Base-by-base conservation (phyloP, 1,140 invertebrate species). In the Cyphomyrmex costatus region DNA sequence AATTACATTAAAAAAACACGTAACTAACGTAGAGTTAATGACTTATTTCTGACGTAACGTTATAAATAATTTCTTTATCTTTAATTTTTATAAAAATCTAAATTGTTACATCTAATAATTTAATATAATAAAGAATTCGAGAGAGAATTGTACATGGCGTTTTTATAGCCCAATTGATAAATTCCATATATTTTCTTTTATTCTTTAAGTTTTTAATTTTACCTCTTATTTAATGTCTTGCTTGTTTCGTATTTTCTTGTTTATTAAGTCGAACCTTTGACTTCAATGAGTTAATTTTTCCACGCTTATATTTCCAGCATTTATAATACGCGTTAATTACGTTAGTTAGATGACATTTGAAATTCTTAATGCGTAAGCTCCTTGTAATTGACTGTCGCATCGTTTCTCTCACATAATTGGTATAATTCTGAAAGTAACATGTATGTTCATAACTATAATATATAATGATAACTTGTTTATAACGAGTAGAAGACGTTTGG, bases 391-490 rank as follows among this genome's bases (percentile, higher is more conserved):
- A 58, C 30, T 42, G 33, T 70, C 21, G 27, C n/a, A 24, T n/a
- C 68, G 30, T 80, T 68, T 68, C 16, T 4, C 16, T 27, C 65
- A 30, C 12, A 42, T 21, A 53, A 53, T 56, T 56, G 16, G 6
- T 53, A 19, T 56, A 56, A 80, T 68, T 68, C 65, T 1, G 63
- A 68, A 46, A 6, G n/a, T 79, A 68, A 78, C 24, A 24, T 21
- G 42, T 46, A 10, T 21, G 8, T 58, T 51, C 1, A 58, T 14
- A 56, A 70, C 30, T 58, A 27, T 19, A n/a, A 4, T n/a, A 30
- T 36, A 53, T 80, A 70, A 70, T 33, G 51, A 8, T 19, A 80
- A 42, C 65, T 53, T 70, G 49, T 56, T 80, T 56, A 58, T 80
- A 58, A 53, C 42, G 33, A 70, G 49, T 5, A 56, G 58, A 21